A percentile compares a stretch with the other conserved stretches of the same genome.
Evolutionary conservation across 1,140 invertebrate genomes (phyloP).

Genomic region (Pectinophora gossypiella): DNA sequence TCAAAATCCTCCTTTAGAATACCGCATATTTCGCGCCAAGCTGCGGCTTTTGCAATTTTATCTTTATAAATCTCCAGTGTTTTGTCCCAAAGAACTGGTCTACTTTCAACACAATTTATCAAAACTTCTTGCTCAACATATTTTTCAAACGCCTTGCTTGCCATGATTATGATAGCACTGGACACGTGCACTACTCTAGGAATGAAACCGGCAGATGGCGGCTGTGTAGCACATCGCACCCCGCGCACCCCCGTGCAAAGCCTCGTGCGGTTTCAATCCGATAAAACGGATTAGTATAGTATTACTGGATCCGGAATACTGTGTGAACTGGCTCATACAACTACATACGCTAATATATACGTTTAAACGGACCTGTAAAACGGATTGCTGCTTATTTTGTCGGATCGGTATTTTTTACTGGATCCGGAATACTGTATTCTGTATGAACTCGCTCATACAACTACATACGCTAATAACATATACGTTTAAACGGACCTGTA

Average conservation of each 20-base stretch:
- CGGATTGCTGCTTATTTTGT: slow-evolving; percentile 14
- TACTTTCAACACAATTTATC: slow-evolving; percentile 13
- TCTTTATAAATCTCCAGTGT: slow-evolving; percentile 17
- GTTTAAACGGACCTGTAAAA: slow-evolving; percentile 2
- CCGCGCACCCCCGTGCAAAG: neutral
- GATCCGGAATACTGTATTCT: slow-evolving; percentile 1
- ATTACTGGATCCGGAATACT: slow-evolving; percentile 2
- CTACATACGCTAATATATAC: slow-evolving; percentile 2
- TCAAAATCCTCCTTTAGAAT: slow-evolving; percentile 18
- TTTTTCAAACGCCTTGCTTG: neutral
- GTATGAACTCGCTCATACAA: neutral
- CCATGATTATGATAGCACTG: neutral
- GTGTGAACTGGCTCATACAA: slow-evolving; percentile 1
- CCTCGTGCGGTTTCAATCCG: slow-evolving; percentile 28
- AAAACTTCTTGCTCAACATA: slow-evolving; percentile 10
- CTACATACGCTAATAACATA: slow-evolving; percentile 1
- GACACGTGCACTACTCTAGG: neutral
- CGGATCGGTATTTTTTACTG: slow-evolving; percentile 2
- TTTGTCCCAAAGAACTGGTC: slow-evolving; percentile 21
- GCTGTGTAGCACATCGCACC: neutral
- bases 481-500: slow-evolving; percentile 2
- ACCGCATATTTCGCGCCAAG: slow-evolving; percentile 17
- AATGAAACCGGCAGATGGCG: neutral
- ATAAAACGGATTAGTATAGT: slow-evolving; percentile 3
- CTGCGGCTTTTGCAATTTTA: slow-evolving; percentile 14